Evolutionary conservation across 2,113 vertebrate genomes (phyloP).

Genomic region (Argyrosomus japonicus): DNA sequence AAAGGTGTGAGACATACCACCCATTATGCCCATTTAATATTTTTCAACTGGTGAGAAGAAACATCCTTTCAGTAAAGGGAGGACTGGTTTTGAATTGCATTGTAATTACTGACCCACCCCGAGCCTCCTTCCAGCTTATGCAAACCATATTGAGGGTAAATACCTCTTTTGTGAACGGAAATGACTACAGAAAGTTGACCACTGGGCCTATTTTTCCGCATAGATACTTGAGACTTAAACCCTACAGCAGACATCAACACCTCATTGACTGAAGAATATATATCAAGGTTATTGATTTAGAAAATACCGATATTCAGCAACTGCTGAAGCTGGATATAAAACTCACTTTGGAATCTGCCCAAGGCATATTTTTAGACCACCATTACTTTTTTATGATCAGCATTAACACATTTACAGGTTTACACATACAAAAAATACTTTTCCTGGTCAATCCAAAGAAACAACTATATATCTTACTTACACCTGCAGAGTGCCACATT

Average conservation of each 20-base stretch:
- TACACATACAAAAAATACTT: neutral
- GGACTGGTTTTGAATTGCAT: slow-evolving; percentile 74
- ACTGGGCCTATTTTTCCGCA: slow-evolving; percentile 36
- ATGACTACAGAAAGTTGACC: slow-evolving; percentile 65
- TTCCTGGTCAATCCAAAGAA: neutral
- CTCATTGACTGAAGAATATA: neutral
- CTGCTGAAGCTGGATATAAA: neutral
- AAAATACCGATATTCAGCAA: slow-evolving; percentile 28
- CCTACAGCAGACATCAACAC: slow-evolving; percentile 50
- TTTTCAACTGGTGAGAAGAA: slow-evolving; percentile 51
- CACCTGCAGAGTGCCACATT: neutral
- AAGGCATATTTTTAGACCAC: neutral
- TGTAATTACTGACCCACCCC: slow-evolving; percentile 71
- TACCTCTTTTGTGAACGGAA: slow-evolving; percentile 65
- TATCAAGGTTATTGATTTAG: slow-evolving; percentile 29
- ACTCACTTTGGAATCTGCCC: neutral
- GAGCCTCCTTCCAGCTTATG: slow-evolving; percentile 54
- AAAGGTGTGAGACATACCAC: neutral
- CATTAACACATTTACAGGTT: neutral
- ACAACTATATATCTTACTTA: neutral
- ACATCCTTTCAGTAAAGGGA: slow-evolving; percentile 34
- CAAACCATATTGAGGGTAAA: slow-evolving; percentile 72
- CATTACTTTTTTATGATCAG: neutral
- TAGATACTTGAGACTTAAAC: slow-evolving; percentile 64
- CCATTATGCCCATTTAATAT: slow-evolving; percentile 32